Evolutionary conservation across 2,888 invertebrate genomes (phyloP).

Genomic region (Calliopum simillimum): DNA sequence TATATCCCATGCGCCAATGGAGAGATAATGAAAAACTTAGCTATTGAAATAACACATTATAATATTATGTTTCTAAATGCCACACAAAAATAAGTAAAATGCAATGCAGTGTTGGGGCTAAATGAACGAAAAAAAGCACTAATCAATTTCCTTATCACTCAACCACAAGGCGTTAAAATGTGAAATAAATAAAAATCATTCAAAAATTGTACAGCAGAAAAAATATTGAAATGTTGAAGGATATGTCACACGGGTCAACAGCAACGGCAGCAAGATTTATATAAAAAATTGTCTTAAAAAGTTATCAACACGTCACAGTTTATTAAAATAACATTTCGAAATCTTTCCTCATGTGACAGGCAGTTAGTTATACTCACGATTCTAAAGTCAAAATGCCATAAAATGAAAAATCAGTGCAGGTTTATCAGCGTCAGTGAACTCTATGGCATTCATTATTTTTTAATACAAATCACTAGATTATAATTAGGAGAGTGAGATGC

Average conservation of each 20-base stretch:
- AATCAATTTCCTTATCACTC: slow-evolving; percentile 34
- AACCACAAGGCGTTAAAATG: not conserved
- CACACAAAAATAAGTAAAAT: too few relatives aligned
- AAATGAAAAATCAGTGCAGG: not conserved
- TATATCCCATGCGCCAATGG: too few relatives aligned
- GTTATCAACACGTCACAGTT: too few relatives aligned
- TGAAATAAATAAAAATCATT: not conserved
- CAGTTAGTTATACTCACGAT: too few relatives aligned
- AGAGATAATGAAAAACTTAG: too few relatives aligned
- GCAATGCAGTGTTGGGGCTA: too few relatives aligned
- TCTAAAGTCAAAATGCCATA: too few relatives aligned
- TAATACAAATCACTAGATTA: too few relatives aligned
- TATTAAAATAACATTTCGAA: too few relatives aligned
- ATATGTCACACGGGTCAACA: slow-evolving; percentile 25
- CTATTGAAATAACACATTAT: not conserved
- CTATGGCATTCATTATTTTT: not conserved
- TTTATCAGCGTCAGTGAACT: slow-evolving; percentile 29
- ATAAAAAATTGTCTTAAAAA: not conserved
- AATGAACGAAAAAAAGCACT: not conserved
- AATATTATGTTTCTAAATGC: not conserved
- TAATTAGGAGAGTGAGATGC: too few relatives aligned
- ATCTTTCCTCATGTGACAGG: too few relatives aligned
- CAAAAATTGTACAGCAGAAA: not conserved
- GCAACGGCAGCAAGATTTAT: slow-evolving; percentile 15
- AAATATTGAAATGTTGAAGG: slow-evolving; percentile 28